Evolutionary conservation across 2,797 vertebrate genomes (phyloP).

Genomic region (Mormyrops boulengeri): DNA sequence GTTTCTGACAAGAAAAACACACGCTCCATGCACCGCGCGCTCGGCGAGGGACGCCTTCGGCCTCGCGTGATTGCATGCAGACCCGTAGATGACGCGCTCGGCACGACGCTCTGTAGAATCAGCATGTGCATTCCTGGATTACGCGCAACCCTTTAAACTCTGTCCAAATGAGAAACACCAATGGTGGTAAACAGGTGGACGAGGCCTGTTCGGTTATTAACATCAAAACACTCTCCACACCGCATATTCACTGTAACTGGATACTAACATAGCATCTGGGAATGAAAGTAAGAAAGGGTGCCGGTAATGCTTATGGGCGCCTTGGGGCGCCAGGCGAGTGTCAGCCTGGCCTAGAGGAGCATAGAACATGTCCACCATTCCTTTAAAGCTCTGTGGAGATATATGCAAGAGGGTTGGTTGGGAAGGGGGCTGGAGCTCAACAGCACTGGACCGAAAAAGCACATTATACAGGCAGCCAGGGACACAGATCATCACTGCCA

Average conservation of each 20-base stretch:
- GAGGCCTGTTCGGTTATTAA: not conserved
- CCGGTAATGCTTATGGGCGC: not conserved
- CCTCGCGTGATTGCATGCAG: not conserved
- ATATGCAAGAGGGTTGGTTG: not conserved
- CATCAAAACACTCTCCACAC: not conserved
- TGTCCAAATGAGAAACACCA: not conserved
- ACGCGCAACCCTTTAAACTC: not conserved
- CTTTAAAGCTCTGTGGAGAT: not conserved
- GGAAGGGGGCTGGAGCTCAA: not conserved
- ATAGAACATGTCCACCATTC: not conserved
- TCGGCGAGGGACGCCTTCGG: slow-evolving; percentile 33
- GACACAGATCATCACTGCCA: not conserved
- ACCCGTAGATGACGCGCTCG: not conserved
- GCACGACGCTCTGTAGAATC: not conserved
- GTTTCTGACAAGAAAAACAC: slow-evolving; percentile 66
- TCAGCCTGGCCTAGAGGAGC: not conserved
- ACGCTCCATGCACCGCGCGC: slow-evolving; percentile 48
- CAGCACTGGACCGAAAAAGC: not conserved
- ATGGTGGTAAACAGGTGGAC: not conserved
- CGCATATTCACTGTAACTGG: not conserved
- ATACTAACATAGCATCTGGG: not conserved
- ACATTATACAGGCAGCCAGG: not conserved
- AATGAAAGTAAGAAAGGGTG: not conserved
- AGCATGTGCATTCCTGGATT: not conserved
- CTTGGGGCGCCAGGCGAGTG: not conserved